Conservation (phyloP, 2,888 invertebrate species). For the Epistrophe grossulariae region DNA sequence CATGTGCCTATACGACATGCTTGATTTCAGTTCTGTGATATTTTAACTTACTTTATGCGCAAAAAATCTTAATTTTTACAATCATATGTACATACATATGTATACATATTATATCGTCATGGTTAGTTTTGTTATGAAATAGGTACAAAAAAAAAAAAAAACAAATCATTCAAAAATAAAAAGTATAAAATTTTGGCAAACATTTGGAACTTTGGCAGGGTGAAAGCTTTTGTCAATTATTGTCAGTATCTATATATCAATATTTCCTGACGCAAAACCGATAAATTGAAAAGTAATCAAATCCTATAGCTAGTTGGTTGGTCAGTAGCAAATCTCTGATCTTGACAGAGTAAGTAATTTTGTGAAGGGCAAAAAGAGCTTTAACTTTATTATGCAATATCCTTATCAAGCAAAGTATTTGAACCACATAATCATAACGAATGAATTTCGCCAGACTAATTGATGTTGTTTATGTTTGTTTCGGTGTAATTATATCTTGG, state of each 20-base stretch:
- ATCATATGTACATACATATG: neutral
- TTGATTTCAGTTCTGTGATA: conserved; percentile 72
- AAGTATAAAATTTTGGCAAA: conserved; percentile 31
- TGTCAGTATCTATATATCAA: neutral
- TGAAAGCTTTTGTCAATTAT: conserved; percentile 50
- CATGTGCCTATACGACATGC: conserved; percentile 63
- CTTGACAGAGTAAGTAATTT: conserved; percentile 21
- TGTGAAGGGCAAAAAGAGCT: conserved; percentile 38
- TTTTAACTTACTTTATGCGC: conserved; percentile 32
- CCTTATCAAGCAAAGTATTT: conserved; percentile 48
- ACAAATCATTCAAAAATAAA: conserved; percentile 43
- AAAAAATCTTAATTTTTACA: conserved; percentile 29
- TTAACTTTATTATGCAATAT: conserved; percentile 48
- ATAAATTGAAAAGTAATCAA: conserved; percentile 6
- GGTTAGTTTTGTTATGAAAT: conserved; percentile 60
- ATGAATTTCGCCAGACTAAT: conserved; percentile 13
- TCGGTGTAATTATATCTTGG: no score
- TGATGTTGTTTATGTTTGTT: neutral
- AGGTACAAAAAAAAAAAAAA: neutral
- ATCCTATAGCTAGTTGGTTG: neutral
- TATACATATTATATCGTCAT: conserved; percentile 12
- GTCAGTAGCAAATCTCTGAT: conserved; percentile 11
- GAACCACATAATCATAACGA: conserved; percentile 10
- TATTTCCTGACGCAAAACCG: conserved; percentile 41
- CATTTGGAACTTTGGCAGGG: conserved; percentile 19